phyloP scores from a whole-genome alignment of 35 echinoderm and acorn worm species.

The Apostichopus parvimensis region DNA sequence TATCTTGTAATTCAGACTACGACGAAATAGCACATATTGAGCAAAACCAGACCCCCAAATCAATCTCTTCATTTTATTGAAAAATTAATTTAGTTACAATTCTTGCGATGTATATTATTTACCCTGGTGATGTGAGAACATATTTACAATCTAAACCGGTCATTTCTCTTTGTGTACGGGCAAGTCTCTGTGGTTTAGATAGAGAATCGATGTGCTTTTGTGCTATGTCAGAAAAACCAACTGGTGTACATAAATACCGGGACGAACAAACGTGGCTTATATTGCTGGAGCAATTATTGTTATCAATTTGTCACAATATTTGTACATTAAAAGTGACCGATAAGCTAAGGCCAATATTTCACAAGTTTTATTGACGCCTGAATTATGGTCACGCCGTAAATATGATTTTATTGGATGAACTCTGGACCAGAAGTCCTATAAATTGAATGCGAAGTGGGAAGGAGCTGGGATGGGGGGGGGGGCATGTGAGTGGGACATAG shows the following conservation, averaged over 20 bases:
- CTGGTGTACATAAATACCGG: too few relatives aligned
- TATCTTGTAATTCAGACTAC: too few relatives aligned
- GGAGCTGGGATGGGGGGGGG: too few relatives aligned
- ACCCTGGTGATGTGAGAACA: neutral
- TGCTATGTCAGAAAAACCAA: too few relatives aligned
- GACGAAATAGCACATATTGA: neutral
- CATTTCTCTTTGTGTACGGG: neutral
- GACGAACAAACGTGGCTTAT: too few relatives aligned
- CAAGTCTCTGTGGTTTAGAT: neutral
- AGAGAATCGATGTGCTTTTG: too few relatives aligned
- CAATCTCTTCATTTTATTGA: neutral
- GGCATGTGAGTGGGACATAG: too few relatives aligned
- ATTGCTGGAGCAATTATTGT: neutral
- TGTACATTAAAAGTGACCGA: neutral
- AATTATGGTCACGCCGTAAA: too few relatives aligned
- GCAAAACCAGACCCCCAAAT: neutral
- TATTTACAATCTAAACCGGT: neutral
- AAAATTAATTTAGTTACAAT: neutral
- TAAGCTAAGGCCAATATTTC: neutral
- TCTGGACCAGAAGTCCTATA: too few relatives aligned
- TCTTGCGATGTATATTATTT: neutral
- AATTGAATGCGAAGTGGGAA: too few relatives aligned
- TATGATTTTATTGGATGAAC: too few relatives aligned
- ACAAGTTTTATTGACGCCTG: neutral
- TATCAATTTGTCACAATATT: conserved; percentile 19